A percentile compares a stretch with the other conserved stretches of the same genome.
phyloP scores from a whole-genome alignment of 2,797 vertebrate genomes.

The Gymnothorax javanicus region DNA sequence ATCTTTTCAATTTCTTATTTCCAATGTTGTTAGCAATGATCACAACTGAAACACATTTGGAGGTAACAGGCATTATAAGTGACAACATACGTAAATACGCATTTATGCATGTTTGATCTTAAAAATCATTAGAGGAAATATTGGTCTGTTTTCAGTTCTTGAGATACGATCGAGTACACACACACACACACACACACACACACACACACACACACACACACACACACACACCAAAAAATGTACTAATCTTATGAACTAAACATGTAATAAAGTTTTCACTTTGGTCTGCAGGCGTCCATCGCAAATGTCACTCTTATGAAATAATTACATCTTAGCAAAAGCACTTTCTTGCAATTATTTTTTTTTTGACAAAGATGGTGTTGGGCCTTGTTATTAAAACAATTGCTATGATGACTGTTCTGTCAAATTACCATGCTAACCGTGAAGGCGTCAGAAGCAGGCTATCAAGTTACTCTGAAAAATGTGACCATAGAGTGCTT shows the following conservation, averaged over 20 bases:
- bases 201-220: conserved; percentile 9
- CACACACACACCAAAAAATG: not conserved
- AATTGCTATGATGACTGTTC: conserved; percentile 25
- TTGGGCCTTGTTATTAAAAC: conserved; percentile 21
- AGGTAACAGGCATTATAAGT: too few relatives aligned
- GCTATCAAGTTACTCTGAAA: not conserved
- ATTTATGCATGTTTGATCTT: too few relatives aligned
- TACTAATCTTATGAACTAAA: conserved; percentile 30
- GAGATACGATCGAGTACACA: too few relatives aligned
- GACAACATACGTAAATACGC: too few relatives aligned
- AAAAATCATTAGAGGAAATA: too few relatives aligned
- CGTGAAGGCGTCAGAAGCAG: not conserved
- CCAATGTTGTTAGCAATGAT: too few relatives aligned
- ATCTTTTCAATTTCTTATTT: too few relatives aligned
- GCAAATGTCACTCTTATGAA: not conserved
- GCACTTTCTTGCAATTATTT: conserved; percentile 24
- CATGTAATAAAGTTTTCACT: conserved; percentile 30
- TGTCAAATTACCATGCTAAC: conserved; percentile 19
- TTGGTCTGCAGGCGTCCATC: conserved; percentile 21
- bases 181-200: not conserved
- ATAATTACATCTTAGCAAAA: conserved; percentile 16
- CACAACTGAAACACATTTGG: too few relatives aligned
- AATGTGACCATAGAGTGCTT: not conserved
- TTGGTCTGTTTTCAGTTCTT: not conserved
- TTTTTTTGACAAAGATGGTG: conserved; percentile 29